Conservation (phyloP, 2,797 vertebrate genomes). For the Brachyalestes nurse region DNA sequence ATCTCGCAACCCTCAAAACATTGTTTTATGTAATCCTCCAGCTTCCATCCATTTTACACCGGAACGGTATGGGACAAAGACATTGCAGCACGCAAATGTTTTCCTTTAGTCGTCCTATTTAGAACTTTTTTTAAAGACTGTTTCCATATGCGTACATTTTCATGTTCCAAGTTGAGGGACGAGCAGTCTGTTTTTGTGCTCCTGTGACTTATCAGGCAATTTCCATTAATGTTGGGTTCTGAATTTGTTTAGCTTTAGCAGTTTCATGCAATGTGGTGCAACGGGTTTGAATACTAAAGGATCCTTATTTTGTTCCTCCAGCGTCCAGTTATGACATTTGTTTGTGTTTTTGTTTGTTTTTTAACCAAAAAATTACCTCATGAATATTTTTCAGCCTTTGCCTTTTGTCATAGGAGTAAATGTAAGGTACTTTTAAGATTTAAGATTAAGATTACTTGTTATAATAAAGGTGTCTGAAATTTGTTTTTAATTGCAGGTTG, state of each 20-base stretch:
- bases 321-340: too few relatives aligned
- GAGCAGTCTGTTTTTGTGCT: background rate
- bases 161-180: background rate
- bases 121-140: too few relatives aligned
- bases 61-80: background rate
- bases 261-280: too few relatives aligned
- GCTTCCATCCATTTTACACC: background rate
- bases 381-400: too few relatives aligned
- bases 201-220: too few relatives aligned
- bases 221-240: too few relatives aligned
- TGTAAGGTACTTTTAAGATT: background rate
- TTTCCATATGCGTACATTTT: background rate
- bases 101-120: background rate
- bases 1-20: background rate
- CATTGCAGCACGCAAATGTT: background rate
- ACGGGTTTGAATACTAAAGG: too few relatives aligned
- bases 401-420: background rate
- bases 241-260: too few relatives aligned
- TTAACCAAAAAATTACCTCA: too few relatives aligned
- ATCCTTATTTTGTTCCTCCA: too few relatives aligned
- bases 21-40: background rate
- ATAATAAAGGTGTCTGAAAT: background rate
- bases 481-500: slow-evolving; percentile 79
- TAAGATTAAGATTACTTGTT: background rate
- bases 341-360: too few relatives aligned